Conservation (phyloP, 2,888 invertebrate species). For the Aspidapion aeneum region DNA sequence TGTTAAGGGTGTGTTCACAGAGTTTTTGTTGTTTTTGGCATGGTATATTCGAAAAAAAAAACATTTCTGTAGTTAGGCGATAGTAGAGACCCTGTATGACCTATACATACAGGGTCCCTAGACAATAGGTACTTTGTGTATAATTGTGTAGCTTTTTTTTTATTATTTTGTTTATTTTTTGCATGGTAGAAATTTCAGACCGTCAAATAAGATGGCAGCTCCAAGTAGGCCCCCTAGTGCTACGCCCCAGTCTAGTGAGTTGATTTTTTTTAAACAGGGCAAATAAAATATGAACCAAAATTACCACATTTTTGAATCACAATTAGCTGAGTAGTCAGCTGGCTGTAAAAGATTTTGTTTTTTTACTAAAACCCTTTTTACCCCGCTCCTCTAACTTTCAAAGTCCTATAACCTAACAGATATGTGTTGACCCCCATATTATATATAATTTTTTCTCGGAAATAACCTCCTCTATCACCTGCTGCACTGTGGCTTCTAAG, state of each 20-base stretch:
- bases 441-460: no score
- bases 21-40: background rate
- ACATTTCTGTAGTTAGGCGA: background rate
- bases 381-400: no score
- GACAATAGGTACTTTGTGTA: background rate
- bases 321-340: no score
- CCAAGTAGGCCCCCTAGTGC: constrained; percentile 46
- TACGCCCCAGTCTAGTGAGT: constrained; percentile 49
- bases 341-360: no score
- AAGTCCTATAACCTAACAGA: no score
- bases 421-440: no score
- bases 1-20: constrained; percentile 38
- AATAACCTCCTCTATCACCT: no score
- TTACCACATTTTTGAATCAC: no score
- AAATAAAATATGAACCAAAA: no score
- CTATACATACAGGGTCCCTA: background rate
- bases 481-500: no score
- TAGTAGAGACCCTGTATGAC: background rate
- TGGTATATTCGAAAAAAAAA: background rate
- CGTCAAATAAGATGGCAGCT: constrained; percentile 52
- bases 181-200: constrained; percentile 59
- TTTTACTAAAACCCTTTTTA: no score
- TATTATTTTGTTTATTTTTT: constrained; percentile 33
- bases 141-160: background rate
- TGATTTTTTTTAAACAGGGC: constrained; percentile 42